phyloP scores from a whole-genome alignment of 2,888 invertebrate species.

The Pinctada fucata region DNA sequence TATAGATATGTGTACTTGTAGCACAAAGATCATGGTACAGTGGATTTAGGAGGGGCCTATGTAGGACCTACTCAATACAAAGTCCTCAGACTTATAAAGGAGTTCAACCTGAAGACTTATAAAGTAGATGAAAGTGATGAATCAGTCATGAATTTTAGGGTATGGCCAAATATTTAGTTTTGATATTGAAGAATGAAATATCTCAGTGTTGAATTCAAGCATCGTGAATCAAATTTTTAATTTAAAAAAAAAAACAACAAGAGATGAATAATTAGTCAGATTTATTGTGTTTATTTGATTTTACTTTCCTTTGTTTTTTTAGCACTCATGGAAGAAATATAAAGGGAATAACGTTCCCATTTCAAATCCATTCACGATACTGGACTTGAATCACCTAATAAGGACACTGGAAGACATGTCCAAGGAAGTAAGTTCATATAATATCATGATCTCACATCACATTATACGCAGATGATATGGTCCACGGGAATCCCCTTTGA shows the following conservation, averaged over 20 bases:
- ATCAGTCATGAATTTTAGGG: not conserved
- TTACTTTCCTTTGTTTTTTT: not conserved
- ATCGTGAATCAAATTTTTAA: too few species aligned
- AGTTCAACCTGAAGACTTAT: conserved; percentile 55
- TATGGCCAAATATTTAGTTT: not conserved
- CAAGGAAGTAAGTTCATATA: conserved; percentile 46
- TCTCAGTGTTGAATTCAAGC: not conserved
- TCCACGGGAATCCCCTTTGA: too few species aligned
- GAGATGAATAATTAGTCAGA: too few species aligned
- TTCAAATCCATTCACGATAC: conserved; percentile 54
- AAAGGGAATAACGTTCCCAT: conserved; percentile 48
- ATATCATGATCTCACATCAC: too few species aligned
- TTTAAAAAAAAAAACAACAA: too few species aligned
- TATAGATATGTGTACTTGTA: not conserved
- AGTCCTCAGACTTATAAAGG: conserved; percentile 57
- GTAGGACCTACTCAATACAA: conserved; percentile 64
- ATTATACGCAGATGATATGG: too few species aligned
- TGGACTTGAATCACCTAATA: conserved; percentile 55
- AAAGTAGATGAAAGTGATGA: conserved; percentile 51
- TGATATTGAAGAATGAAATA: not conserved
- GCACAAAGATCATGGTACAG: conserved; percentile 44
- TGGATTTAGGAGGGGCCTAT: conserved; percentile 68
- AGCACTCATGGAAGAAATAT: conserved; percentile 45
- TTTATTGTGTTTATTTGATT: too few species aligned
- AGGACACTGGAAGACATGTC: conserved; percentile 55